These are phyloP conservation scores for Falco punctatus DNA, from an alignment of 2,113 vertebrate species.

Conservation along the genomic window DNA sequence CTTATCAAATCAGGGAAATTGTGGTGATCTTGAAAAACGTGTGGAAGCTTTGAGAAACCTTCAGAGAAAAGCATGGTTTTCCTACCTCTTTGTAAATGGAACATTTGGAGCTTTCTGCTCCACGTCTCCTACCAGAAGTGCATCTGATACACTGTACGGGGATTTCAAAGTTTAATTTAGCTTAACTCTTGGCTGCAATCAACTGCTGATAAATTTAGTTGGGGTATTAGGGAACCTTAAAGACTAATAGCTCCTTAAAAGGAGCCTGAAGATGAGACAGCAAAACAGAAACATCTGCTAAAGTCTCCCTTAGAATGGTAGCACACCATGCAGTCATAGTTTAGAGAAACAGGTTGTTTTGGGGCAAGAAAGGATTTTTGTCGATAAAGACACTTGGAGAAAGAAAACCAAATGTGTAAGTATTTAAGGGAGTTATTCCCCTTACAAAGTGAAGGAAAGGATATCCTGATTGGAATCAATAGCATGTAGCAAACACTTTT, in stretches of 20 bases:
- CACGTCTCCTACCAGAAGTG: neutral
- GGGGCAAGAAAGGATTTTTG: neutral
- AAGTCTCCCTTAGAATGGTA: neutral
- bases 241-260: constrained; percentile 76
- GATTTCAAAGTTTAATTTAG: constrained; percentile 80
- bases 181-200: constrained; percentile 75
- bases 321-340: neutral
- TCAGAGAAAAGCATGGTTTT: neutral
- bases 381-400: neutral
- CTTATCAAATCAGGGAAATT: neutral
- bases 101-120: constrained; percentile 23
- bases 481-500: neutral
- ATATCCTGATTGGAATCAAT: neutral
- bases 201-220: constrained; percentile 77
- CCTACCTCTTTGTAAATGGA: neutral
- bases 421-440: neutral
- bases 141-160: constrained; percentile 66
- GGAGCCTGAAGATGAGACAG: constrained; percentile 47
- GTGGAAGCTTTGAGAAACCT: neutral
- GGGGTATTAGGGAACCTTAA: constrained; percentile 65
- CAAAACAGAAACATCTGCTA: constrained; percentile 5
- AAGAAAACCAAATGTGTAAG: neutral
- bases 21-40: neutral
- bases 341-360: neutral
- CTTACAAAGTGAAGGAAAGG: neutral